Evolutionary conservation across 2,797 vertebrate species (phyloP).

Genomic region (Pelochelys cantorii): DNA sequence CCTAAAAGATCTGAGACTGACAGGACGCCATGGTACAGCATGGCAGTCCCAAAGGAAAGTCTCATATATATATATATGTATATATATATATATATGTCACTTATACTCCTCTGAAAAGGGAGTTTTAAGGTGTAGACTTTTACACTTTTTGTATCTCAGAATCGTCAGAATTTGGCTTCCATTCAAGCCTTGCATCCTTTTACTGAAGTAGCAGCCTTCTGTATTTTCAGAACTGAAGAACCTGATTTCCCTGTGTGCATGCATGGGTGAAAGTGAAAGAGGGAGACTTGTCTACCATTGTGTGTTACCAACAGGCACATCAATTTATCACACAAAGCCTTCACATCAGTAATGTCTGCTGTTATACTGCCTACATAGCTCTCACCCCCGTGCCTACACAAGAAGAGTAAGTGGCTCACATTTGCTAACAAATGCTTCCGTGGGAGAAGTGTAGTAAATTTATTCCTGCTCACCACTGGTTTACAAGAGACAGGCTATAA

Average conservation of each 20-base stretch:
- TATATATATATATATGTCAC: too few species aligned
- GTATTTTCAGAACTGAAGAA: background rate
- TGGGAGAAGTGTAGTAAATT: background rate
- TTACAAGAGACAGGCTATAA: background rate
- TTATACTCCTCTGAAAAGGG: too few species aligned
- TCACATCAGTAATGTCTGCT: background rate
- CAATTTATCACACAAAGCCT: background rate
- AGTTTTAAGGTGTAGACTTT: too few species aligned
- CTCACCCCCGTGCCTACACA: background rate
- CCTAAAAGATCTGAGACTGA: too few species aligned
- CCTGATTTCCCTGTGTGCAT: background rate
- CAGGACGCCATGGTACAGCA: too few species aligned
- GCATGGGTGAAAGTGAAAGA: background rate
- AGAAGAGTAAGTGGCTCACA: background rate
- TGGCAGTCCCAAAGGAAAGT: too few species aligned
- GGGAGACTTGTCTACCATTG: background rate
- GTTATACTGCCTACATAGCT: background rate
- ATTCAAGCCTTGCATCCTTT: background rate
- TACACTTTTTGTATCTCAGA: background rate
- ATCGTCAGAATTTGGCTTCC: background rate
- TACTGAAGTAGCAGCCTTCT: background rate
- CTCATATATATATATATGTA: too few species aligned
- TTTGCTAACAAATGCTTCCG: background rate
- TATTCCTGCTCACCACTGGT: background rate
- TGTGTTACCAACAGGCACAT: background rate